phyloP scores from a whole-genome alignment of 2,888 invertebrate genomes.

The Cactoblastis cactorum region DNA sequence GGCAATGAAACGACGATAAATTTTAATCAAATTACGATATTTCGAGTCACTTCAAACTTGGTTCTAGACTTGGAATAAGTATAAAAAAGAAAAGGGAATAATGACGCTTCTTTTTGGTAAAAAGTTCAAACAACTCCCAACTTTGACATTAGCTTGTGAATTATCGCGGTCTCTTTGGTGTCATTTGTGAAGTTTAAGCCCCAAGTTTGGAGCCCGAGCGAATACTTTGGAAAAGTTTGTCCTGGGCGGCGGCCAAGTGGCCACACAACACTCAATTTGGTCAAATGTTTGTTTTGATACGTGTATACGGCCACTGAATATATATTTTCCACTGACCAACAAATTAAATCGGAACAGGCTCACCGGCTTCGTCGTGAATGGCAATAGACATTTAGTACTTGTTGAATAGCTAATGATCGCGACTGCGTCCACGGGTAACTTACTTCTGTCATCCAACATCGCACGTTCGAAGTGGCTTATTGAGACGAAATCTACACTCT shows the following conservation, averaged over 20 bases:
- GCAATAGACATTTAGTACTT: slow-evolving; percentile 16
- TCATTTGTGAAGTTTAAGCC: slow-evolving; percentile 69
- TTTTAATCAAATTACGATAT: neutral
- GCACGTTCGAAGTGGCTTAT: too few relatives aligned
- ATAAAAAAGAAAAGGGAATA: slow-evolving; percentile 45
- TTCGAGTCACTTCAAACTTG: slow-evolving; percentile 18
- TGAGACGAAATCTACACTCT: too few relatives aligned
- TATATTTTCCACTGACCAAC: slow-evolving; percentile 14
- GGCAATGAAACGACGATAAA: neutral
- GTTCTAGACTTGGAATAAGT: too few relatives aligned
- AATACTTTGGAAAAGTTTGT: slow-evolving; percentile 47
- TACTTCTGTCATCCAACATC: too few relatives aligned
- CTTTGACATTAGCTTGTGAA: slow-evolving; percentile 73
- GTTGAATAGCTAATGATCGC: too few relatives aligned
- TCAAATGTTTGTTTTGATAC: slow-evolving; percentile 34
- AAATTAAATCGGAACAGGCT: slow-evolving; percentile 4
- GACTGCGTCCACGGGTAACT: too few relatives aligned
- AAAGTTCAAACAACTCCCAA: slow-evolving; percentile 68
- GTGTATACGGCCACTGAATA: neutral
- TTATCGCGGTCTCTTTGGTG: slow-evolving; percentile 72
- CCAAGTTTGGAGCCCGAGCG: slow-evolving; percentile 48
- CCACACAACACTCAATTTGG: slow-evolving; percentile 34
- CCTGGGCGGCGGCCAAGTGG: slow-evolving; percentile 43
- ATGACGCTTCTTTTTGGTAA: slow-evolving; percentile 59
- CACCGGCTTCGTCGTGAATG: slow-evolving; percentile 6